A percentile compares a stretch with the other conserved stretches of the same genome.
These are phyloP conservation scores for Eurytoma californica DNA, from an alignment of 2,888 invertebrate species.

Conservation along the genomic window DNA sequence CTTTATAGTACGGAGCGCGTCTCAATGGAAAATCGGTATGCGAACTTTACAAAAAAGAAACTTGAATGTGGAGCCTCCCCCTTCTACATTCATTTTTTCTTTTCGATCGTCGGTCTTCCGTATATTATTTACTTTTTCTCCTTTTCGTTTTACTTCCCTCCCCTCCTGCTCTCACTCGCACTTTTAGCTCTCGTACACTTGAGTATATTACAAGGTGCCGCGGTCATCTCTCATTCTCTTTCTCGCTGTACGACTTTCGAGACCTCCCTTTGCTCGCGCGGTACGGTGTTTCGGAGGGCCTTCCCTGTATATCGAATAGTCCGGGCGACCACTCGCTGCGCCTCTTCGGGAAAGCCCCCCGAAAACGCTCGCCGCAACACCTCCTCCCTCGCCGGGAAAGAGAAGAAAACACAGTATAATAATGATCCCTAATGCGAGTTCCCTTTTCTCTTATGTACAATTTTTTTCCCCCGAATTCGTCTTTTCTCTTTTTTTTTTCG, in stretches of 20 bases:
- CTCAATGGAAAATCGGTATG: slow-evolving; percentile 41
- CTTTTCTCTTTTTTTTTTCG: not conserved
- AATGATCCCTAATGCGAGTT: slow-evolving; percentile 53
- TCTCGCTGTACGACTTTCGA: not conserved
- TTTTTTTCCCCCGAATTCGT: slow-evolving; percentile 16
- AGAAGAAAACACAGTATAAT: slow-evolving; percentile 23
- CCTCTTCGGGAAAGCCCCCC: slow-evolving; percentile 15
- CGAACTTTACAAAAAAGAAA: slow-evolving; percentile 10
- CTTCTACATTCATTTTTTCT: not conserved
- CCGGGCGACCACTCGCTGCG: slow-evolving; percentile 22
- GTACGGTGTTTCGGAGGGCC: slow-evolving; percentile 19
- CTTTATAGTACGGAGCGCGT: slow-evolving; percentile 30
- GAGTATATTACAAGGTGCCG: slow-evolving; percentile 52
- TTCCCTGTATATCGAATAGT: not conserved
- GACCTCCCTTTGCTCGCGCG: slow-evolving; percentile 21
- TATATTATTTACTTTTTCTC: not conserved
- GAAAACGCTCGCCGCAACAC: slow-evolving; percentile 26
- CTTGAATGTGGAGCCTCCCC: not conserved
- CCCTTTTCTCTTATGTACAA: slow-evolving; percentile 47
- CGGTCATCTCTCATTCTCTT: slow-evolving; percentile 23
- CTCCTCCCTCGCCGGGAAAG: too few species aligned
- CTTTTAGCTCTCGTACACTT: slow-evolving; percentile 3
- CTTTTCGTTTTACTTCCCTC: not conserved
- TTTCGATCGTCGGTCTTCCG: not conserved
- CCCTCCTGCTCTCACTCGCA: slow-evolving; percentile 12